Evolutionary conservation across 2,113 vertebrate genomes (phyloP).

Genomic region (Myiagra hebetior): DNA sequence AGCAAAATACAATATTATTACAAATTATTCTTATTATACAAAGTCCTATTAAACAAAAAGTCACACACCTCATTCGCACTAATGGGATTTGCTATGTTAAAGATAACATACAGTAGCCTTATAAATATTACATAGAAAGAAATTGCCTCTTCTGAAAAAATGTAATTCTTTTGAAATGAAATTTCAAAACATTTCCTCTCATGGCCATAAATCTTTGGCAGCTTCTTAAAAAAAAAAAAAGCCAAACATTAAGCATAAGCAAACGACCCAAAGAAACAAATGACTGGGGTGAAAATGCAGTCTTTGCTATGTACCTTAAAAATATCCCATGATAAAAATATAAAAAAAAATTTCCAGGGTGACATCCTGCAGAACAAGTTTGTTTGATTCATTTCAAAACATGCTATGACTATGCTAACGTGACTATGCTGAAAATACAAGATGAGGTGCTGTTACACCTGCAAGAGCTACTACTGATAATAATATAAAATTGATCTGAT

Average conservation of each 20-base stretch:
- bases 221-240: background rate
- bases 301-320: background rate
- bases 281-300: background rate
- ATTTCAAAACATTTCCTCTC: constrained; percentile 23
- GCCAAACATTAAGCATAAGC: background rate
- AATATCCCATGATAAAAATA: background rate
- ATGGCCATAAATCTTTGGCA: background rate
- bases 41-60: constrained; percentile 64
- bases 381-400: background rate
- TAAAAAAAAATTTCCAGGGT: background rate
- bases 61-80: constrained; percentile 37
- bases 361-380: background rate
- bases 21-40: constrained; percentile 65
- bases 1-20: constrained; percentile 56
- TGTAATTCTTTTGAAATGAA: background rate
- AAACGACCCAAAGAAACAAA: background rate
- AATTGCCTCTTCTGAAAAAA: constrained; percentile 8
- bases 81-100: constrained; percentile 52
- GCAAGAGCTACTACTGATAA: background rate
- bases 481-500: background rate
- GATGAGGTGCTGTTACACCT: background rate
- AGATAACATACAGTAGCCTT: constrained; percentile 28
- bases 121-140: constrained; percentile 26
- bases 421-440: background rate
- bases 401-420: background rate